Base-by-base conservation (phyloP, 2,797 vertebrate genomes). In the Orientallactaga sibirica region DNA sequence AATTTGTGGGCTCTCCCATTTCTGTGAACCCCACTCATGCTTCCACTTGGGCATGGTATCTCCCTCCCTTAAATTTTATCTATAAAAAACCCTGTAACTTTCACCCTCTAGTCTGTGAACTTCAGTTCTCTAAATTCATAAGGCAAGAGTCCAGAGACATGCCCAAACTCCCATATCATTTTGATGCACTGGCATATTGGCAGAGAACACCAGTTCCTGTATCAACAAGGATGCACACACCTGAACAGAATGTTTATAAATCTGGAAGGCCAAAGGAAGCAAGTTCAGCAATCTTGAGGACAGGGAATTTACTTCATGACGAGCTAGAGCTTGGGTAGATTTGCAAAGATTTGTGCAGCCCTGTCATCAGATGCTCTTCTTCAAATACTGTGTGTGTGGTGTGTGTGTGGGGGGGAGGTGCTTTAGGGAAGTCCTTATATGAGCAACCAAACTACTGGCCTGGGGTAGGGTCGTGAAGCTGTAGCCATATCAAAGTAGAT, bases 391-490 rank as follows among this genome's bases (percentile, higher is more conserved):
- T 37, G 33, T 37, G 33, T 37, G 33, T 37, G 33, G 33, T 37
- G 33, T 37, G 33, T 83, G 16, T 15, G 6, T 3, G 33, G 33
- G 52, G 61, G 10, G 81, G 18, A 7, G 5, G 41, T 48, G 48
- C 81, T 83, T 89, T 61, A 33, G 27, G 55, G 67, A 62, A 82
- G 62, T 77, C 92, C 19, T 5, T 67, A 2, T 18, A 52, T 18
- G 41, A 92, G 43, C 41, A 74, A 43, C 68, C 48, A 94, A 86
- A n/a, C 12, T 41, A 81, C 73, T 78, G 74, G 18, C 75, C 52
- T 41, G 22, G 8, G 20, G 2, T 4, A 74, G 6, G 55, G 24
- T 79, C 71, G 61, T 67, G 62, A 90, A 85, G 61, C 19, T 22
- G 16, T 12, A 22, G 27, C 25, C 75, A 48, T 25, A 4, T 29